A percentile compares a stretch with the other conserved stretches of the same genome.
These are phyloP conservation scores for Pammene fasciana DNA, from an alignment of 2,888 invertebrate genomes.

Conservation along the genomic window DNA sequence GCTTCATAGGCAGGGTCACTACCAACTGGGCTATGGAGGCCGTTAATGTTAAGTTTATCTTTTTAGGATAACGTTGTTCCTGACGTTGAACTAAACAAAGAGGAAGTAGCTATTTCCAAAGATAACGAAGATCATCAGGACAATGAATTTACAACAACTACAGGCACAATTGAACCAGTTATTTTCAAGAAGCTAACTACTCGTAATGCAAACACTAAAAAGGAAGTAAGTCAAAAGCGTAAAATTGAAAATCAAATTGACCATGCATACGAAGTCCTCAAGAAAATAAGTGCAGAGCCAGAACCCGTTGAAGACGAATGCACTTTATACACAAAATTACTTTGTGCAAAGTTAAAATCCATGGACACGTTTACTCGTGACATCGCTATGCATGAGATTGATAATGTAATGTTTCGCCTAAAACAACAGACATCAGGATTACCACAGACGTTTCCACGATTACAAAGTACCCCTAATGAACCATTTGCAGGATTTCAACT, in stretches of 20 bases:
- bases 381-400: conserved; percentile 39
- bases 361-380: conserved; percentile 38
- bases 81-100: conserved; percentile 31
- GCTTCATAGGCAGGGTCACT: too few relatives aligned
- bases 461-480: conserved; percentile 37
- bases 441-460: conserved; percentile 38
- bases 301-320: conserved; percentile 34
- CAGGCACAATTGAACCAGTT: too few relatives aligned
- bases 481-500: conserved; percentile 37
- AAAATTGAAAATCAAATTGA: conserved; percentile 36
- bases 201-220: too few relatives aligned
- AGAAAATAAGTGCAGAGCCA: conserved; percentile 35
- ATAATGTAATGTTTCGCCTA: conserved; percentile 37
- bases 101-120: conserved; percentile 24
- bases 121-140: conserved; percentile 31
- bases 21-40: too few relatives aligned
- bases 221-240: conserved; percentile 31
- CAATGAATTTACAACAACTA: conserved; percentile 23
- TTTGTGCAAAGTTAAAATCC: conserved; percentile 36
- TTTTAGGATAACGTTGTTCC: conserved; percentile 22
- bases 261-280: conserved; percentile 34
- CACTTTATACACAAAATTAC: conserved; percentile 38
- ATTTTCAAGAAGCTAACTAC: conserved; percentile 31
- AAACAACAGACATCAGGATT: too few relatives aligned
- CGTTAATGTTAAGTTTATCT: conserved; percentile 11